These are phyloP conservation scores for Lycocorax pyrrhopterus DNA, from an alignment of 2,113 vertebrate species.

Conservation along the genomic window DNA sequence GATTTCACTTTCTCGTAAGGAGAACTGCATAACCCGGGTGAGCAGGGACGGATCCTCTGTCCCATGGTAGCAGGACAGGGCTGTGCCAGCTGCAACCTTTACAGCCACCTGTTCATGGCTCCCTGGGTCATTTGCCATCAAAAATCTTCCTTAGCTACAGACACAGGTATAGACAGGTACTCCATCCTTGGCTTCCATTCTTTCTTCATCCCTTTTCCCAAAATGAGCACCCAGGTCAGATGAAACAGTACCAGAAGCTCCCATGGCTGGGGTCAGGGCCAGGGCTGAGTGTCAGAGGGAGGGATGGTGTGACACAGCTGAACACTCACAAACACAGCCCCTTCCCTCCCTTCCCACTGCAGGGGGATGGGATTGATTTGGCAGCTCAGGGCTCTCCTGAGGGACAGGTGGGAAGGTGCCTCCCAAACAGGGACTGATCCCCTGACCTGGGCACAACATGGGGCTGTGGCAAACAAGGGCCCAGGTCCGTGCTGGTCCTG, in stretches of 20 bases:
- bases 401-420: background rate
- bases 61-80: background rate
- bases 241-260: background rate
- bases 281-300: background rate
- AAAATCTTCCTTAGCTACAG: background rate
- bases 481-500: rapidly evolving
- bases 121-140: background rate
- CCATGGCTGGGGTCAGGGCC: rapidly evolving
- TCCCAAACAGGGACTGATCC: background rate
- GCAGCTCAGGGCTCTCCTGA: background rate
- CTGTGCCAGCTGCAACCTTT: background rate
- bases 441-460: rapidly evolving
- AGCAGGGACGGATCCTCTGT: rapidly evolving
- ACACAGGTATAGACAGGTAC: background rate
- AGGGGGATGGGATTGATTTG: background rate
- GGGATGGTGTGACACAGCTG: background rate
- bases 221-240: background rate
- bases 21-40: background rate
- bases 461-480: background rate
- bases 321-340: background rate
- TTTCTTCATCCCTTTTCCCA: background rate
- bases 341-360: background rate
- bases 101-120: background rate
- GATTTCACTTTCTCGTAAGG: background rate
- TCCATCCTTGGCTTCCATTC: background rate